Base-by-base conservation (phyloP, 2,888 invertebrate species). In the Ligdia adustata region DNA sequence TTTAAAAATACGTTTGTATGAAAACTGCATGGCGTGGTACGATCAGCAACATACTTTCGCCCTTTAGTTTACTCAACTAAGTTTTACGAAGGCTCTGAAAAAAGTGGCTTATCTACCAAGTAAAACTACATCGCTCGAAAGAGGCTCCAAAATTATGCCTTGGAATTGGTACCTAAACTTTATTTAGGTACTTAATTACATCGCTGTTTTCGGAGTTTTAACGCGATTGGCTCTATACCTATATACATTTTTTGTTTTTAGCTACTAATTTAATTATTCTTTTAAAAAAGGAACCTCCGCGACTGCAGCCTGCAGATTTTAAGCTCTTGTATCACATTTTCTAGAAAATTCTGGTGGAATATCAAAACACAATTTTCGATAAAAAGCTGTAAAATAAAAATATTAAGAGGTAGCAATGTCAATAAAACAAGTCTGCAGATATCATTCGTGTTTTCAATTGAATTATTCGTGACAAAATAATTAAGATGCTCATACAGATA, bases 31-130 rank as follows among this genome's bases (percentile, higher is more conserved):
- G 22, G n/a, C 2, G 1, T 7, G 22, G 6, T 7, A 22, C 6
- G 6, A n/a, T 22, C 6, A 79, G 64, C 65, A 65, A 72, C 67
- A 69, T 66, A 69, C 68, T 72, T 64, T 66, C 57, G 54, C 59
- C 56, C 61, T 60, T 59, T 52, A 55, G 39, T 22, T 45, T 45
- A 12, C 11, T 11, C 11, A 46, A 46, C 45, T 46, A 16, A 39
- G 27, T 45, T 45, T 27, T 33, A 27, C 27, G 11, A 33, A 33
- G 27, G 20, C 33, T 39, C 34, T 5, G 33, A 28, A 33, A n/a
- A n/a, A 33, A 45, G 33, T 33, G 33, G 32, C 39, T 45, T 45
- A 45, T 33, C 32, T 45, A 28, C 16, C 13, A 32, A 32, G 38
- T 45, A 45, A 44, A 44, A 31, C 28, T 42, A 28, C 37, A 24